These are phyloP conservation scores for Cettia cetti DNA, from an alignment of 2,113 vertebrate species.

Conservation along the genomic window DNA sequence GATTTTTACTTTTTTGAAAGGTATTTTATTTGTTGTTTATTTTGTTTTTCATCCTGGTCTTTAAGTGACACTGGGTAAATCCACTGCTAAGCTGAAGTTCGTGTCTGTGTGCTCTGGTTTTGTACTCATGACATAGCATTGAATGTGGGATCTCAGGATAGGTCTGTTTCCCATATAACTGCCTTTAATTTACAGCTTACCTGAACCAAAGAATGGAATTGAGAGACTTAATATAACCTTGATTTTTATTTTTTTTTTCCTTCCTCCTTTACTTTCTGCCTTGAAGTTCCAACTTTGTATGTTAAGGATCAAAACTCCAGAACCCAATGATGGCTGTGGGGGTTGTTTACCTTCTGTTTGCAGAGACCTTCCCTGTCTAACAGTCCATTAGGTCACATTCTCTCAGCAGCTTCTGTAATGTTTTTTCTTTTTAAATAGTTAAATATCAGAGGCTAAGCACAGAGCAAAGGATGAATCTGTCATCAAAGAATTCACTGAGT, in stretches of 20 bases:
- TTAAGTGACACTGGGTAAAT: background rate
- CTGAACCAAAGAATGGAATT: background rate
- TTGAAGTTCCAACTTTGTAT: background rate
- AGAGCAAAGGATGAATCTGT: background rate
- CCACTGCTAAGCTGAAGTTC: background rate
- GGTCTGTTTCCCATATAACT: background rate
- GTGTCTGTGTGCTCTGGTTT: background rate
- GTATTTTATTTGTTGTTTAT: background rate
- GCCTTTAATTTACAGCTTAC: background rate
- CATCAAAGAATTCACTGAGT: background rate
- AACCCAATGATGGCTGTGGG: background rate
- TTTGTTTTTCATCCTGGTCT: background rate
- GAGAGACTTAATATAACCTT: background rate
- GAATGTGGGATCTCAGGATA: background rate
- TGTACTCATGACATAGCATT: fast-evolving
- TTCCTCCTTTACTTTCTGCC: background rate
- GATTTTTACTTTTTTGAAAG: background rate
- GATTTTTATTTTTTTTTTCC: background rate
- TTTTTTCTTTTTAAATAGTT: background rate
- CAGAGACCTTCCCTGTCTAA: background rate
- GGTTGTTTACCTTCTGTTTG: background rate
- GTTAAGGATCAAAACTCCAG: background rate
- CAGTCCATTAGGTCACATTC: background rate
- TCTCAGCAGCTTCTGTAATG: background rate
- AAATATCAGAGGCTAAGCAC: background rate